phyloP scores from a whole-genome alignment of 1,140 invertebrate species.

The Drosophila aff. region DNA sequence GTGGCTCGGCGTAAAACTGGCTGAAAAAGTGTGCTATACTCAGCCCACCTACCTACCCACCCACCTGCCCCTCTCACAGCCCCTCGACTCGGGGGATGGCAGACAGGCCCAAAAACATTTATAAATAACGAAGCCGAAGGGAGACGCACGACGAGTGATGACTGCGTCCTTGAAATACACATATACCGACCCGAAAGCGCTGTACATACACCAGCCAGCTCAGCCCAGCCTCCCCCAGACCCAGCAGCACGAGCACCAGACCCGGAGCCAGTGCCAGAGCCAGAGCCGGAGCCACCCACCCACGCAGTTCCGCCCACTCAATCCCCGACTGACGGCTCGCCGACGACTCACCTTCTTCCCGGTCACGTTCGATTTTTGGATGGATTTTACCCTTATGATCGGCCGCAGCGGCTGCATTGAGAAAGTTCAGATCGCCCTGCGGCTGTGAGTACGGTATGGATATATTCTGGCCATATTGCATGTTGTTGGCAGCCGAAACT shows the following conservation, averaged over 20 bases:
- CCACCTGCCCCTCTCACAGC: constrained; percentile 18
- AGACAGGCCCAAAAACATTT: constrained; percentile 69
- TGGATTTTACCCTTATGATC: constrained; percentile 85
- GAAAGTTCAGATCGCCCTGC: constrained; percentile 84
- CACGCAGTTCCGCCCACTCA: constrained; percentile 6
- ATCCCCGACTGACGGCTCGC: constrained; percentile 16
- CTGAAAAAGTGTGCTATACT: constrained; percentile 72
- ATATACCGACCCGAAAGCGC: constrained; percentile 46
- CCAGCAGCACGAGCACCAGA: constrained; percentile 1
- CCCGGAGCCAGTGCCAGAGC: not conserved
- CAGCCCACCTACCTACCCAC: constrained; percentile 21
- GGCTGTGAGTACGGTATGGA: constrained; percentile 85
- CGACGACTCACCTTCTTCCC: constrained; percentile 84
- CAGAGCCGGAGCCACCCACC: constrained; percentile 2
- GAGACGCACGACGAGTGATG: constrained; percentile 68
- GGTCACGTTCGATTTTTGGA: constrained; percentile 85
- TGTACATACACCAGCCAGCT: constrained; percentile 40
- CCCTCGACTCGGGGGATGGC: constrained; percentile 30
- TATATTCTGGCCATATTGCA: constrained; percentile 85
- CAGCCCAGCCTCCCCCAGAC: constrained; percentile 32
- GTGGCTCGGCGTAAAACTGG: constrained; percentile 35
- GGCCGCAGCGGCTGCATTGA: constrained; percentile 78
- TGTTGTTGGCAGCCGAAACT: constrained; percentile 84
- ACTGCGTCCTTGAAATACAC: constrained; percentile 75
- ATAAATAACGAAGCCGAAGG: constrained; percentile 67